These are phyloP conservation scores for Cordilura impudica DNA, from an alignment of 2,888 invertebrate genomes.

Conservation along the genomic window DNA sequence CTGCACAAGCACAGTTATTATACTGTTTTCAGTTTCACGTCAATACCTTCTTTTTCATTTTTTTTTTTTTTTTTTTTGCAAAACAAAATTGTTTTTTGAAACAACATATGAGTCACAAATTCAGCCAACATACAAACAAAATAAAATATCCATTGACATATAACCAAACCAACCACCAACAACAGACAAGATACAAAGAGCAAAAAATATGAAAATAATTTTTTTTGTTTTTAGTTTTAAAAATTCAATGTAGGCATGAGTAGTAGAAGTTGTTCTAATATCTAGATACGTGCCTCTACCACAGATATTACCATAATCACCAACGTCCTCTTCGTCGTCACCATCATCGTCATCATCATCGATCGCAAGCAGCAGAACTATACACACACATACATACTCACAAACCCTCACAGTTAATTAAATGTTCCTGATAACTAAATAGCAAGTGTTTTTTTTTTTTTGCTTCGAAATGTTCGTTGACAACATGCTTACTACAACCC, in stretches of 20 bases:
- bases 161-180: constrained; percentile 39
- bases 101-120: constrained; percentile 54
- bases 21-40: constrained; percentile 11
- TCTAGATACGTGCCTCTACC: constrained; percentile 16
- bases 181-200: constrained; percentile 35
- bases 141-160: too few relatives aligned
- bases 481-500: constrained; percentile 7
- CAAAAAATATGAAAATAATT: constrained; percentile 4
- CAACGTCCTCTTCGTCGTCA: background rate
- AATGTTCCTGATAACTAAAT: constrained; percentile 5
- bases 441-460: constrained; percentile 52
- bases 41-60: constrained; percentile 14
- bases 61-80: constrained; percentile 14
- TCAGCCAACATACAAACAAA: constrained; percentile 39
- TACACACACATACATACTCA: background rate
- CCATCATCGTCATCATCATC: constrained; percentile 31
- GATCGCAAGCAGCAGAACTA: constrained; percentile 18
- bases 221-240: constrained; percentile 3
- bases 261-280: constrained; percentile 21
- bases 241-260: constrained; percentile 48
- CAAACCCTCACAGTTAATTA: background rate
- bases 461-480: background rate
- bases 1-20: background rate
- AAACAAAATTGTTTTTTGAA: constrained; percentile 41
- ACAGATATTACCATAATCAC: constrained; percentile 11